Evolutionary conservation across 2,797 vertebrate genomes (phyloP), one percentile per base, ranked within the genome.

Genomic region (Rhincodon typus): DNA sequence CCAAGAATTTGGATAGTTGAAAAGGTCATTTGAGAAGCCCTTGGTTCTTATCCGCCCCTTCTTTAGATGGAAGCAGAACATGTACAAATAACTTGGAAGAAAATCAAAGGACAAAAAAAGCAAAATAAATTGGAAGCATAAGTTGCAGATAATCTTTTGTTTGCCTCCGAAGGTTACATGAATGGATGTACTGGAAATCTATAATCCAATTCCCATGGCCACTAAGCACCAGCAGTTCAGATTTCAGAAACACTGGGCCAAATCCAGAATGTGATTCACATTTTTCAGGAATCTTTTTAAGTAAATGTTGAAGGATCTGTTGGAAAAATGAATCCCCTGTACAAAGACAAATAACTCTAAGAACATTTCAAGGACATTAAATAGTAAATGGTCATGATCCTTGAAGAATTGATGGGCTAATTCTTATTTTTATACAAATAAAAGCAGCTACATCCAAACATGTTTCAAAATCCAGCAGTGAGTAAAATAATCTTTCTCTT

Each of bases 101-200:
- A 42, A 84, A 84, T 19, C 38, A 84, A 84, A 42, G 79, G 38
- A 6, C 79, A 42, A 42, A n/a, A 50, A 42, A 84, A 84, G 79
- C 79, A 42, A 84, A 84, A 84, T 23, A 84, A 84, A 84, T 84
- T 84, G 79, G 38, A 84, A 38, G 79, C 38, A 42, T 84, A 84
- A 84, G 79, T 42, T 84, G 38, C 79, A 84, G 79, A 84, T 84
- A 84, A 84, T 42, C 79, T 84, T 84, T 84, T 84, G 79, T 84
- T 84, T 84, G 79, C 42, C 21, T 84, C 79, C 21, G 17, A 84
- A 84, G 79, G 38, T 84, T 84, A 84, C 4, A 38, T 21, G 38
- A 84, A 84, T 84, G 17, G 34, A 42, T 42, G 38, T 42, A 21
- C 79, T 82, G n/a, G 79, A 38, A 84, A 42, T 84, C 79, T 84